phyloP scores from a whole-genome alignment of 2,797 vertebrate genomes.

The Danio choprae region DNA sequence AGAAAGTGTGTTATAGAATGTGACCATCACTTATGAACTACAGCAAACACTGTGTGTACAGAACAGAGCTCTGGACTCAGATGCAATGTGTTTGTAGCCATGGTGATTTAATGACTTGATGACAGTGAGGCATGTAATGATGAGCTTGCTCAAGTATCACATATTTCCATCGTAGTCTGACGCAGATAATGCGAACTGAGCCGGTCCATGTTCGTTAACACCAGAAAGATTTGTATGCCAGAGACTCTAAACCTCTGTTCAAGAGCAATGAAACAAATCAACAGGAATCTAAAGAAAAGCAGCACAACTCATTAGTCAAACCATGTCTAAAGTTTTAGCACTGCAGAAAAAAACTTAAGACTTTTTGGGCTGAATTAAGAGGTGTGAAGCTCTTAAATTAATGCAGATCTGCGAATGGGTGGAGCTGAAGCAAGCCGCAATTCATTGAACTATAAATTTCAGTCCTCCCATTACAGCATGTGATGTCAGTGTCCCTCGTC shows the following conservation, averaged over 20 bases:
- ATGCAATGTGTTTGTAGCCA: conserved; percentile 22
- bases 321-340: background rate
- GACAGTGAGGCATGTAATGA: conserved; percentile 28
- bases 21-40: background rate
- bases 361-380: background rate
- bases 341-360: background rate
- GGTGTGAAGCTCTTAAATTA: background rate
- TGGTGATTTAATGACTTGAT: conserved; percentile 9
- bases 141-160: conserved; percentile 44
- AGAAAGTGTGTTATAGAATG: background rate
- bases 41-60: background rate
- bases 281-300: background rate
- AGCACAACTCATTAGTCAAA: background rate
- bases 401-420: conserved; percentile 4
- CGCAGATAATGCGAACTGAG: conserved; percentile 36
- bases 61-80: background rate
- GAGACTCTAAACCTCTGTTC: conserved; percentile 1
- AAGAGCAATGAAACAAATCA: background rate
- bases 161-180: conserved; percentile 48
- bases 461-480: conserved; percentile 38
- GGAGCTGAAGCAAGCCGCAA: conserved; percentile 43
- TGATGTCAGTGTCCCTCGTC: conserved; percentile 45
- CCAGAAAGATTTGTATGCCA: background rate
- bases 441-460: conserved; percentile 44
- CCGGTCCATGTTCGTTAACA: background rate